Evolutionary conservation across 1,140 invertebrate species (phyloP).

Genomic region (Papilio machaon): DNA sequence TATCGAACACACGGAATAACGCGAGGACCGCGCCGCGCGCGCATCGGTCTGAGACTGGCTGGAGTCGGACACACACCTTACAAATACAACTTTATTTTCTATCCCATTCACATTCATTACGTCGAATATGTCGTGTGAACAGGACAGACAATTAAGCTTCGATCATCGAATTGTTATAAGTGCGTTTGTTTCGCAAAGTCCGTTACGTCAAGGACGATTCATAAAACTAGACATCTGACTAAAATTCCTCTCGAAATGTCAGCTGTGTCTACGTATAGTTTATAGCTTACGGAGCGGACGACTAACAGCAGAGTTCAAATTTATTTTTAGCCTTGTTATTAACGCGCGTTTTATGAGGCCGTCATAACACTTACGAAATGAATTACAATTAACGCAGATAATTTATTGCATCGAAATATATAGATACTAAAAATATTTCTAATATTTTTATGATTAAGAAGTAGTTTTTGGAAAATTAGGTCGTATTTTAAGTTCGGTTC

Average conservation of each 20-base stretch:
- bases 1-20: slow-evolving; percentile 52
- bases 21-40: slow-evolving; percentile 71
- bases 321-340: slow-evolving; percentile 59
- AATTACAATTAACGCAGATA: slow-evolving; percentile 6
- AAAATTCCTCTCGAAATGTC: slow-evolving; percentile 64
- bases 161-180: slow-evolving; percentile 51
- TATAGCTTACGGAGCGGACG: slow-evolving; percentile 48
- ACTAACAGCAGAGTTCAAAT: slow-evolving; percentile 52
- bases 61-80: slow-evolving; percentile 61
- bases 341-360: slow-evolving; percentile 41
- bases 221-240: slow-evolving; percentile 61
- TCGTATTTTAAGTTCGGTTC: not conserved
- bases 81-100: slow-evolving; percentile 61
- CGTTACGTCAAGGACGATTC: slow-evolving; percentile 68
- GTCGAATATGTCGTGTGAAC: slow-evolving; percentile 48
- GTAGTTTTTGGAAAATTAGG: not conserved
- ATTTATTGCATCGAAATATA: not conserved
- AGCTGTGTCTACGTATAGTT: slow-evolving; percentile 55
- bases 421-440: not conserved
- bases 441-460: not conserved
- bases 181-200: slow-evolving; percentile 66
- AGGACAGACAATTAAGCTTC: slow-evolving; percentile 51
- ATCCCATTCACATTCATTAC: slow-evolving; percentile 53
- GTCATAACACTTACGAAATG: slow-evolving; percentile 29
- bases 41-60: slow-evolving; percentile 72